A percentile compares a stretch with the other conserved stretches of the same genome.
These are phyloP conservation scores for Pharmacophagus antenor DNA, from an alignment of 2,888 invertebrate species.

Conservation along the genomic window DNA sequence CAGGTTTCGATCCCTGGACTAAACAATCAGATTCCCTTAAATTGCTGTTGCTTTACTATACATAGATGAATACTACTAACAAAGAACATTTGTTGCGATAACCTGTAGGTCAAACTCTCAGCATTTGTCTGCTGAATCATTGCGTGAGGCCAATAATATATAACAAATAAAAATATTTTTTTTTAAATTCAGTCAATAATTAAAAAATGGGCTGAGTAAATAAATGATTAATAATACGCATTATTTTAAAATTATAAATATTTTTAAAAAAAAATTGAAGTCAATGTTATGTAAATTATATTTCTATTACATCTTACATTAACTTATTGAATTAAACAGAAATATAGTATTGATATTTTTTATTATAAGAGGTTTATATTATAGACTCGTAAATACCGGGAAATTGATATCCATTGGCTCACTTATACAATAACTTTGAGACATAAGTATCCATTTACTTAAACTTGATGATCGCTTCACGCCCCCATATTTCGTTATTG, in stretches of 20 bases:
- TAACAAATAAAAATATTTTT: neutral
- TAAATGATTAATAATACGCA: neutral
- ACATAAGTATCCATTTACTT: no score
- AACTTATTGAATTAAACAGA: neutral
- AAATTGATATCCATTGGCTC: no score
- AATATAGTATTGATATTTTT: neutral
- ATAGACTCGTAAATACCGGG: no score
- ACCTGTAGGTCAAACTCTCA: slow-evolving; percentile 3
- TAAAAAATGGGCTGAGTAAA: neutral
- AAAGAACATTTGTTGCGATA: slow-evolving; percentile 1
- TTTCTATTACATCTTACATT: neutral
- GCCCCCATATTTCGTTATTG: neutral
- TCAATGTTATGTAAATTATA: no score
- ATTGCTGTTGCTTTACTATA: neutral
- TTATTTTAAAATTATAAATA: neutral
- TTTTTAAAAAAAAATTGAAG: no score
- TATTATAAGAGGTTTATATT: no score
- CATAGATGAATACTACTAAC: neutral
- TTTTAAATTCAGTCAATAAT: neutral
- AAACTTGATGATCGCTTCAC: neutral
- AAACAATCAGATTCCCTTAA: no score
- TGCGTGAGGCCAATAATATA: neutral
- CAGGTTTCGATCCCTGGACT: no score
- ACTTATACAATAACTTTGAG: no score
- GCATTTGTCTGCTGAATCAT: slow-evolving; percentile 4